These are phyloP conservation scores for Andrena marginata DNA, from an alignment of 2,888 invertebrate genomes.

Conservation along the genomic window DNA sequence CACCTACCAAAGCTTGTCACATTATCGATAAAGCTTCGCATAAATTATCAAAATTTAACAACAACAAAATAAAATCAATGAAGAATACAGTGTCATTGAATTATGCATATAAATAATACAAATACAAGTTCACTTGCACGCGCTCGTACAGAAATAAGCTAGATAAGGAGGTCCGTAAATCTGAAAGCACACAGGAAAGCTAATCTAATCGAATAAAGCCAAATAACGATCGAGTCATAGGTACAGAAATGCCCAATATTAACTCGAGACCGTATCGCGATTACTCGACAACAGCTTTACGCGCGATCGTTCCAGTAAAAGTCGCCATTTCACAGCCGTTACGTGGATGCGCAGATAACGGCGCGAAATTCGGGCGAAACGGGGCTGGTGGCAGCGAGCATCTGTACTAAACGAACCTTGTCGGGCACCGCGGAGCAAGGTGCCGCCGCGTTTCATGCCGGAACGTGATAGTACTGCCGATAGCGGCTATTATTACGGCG, in stretches of 20 bases:
- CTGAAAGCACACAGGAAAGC: not conserved
- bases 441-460: slow-evolving; percentile 20
- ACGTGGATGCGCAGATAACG: slow-evolving; percentile 3
- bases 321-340: not conserved
- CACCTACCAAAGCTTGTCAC: not conserved
- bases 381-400: slow-evolving; percentile 4
- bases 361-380: slow-evolving; percentile 1
- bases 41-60: too few species aligned
- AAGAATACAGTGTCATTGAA: too few species aligned
- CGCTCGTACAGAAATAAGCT: too few species aligned
- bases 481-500: slow-evolving; percentile 28
- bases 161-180: too few species aligned
- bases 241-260: not conserved
- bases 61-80: too few species aligned
- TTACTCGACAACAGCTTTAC: slow-evolving; percentile 1
- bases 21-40: slow-evolving; percentile 6
- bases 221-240: not conserved
- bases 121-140: too few species aligned
- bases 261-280: not conserved
- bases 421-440: slow-evolving; percentile 28
- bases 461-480: slow-evolving; percentile 52
- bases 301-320: slow-evolving; percentile 2
- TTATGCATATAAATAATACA: too few species aligned
- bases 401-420: slow-evolving; percentile 40
- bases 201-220: not conserved